phyloP scores from a whole-genome alignment of 2,797 vertebrate species.

The Anolis apletophallus region DNA sequence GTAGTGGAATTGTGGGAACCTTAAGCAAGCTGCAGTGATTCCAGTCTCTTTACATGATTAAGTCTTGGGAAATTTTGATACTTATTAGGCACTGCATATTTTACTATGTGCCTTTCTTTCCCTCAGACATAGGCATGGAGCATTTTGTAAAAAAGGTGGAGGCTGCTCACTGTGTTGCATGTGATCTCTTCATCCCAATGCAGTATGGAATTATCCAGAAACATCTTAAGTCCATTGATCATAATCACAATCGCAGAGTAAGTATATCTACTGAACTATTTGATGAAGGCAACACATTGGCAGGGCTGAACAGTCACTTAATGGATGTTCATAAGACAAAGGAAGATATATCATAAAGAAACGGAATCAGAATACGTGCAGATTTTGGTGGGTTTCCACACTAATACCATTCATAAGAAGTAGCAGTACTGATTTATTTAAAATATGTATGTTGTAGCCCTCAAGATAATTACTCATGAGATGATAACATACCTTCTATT shows the following conservation, averaged over 20 bases:
- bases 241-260: constrained; percentile 94
- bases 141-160: constrained; percentile 95
- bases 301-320: neutral
- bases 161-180: constrained; percentile 92
- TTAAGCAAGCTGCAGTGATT: neutral
- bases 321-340: neutral
- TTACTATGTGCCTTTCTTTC: neutral
- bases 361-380: neutral
- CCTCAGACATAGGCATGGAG: constrained; percentile 90
- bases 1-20: neutral
- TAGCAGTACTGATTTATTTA: neutral
- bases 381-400: neutral
- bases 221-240: constrained; percentile 89
- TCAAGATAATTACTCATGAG: neutral
- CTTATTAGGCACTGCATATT: neutral
- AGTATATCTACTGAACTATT: constrained; percentile 36
- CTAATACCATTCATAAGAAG: neutral
- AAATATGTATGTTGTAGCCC: neutral
- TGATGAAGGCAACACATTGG: neutral
- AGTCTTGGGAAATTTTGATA: neutral
- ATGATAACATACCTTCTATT: neutral
- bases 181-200: constrained; percentile 96
- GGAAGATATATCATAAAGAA: neutral
- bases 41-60: neutral
- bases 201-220: constrained; percentile 90